Conservation (phyloP, 2,888 invertebrate species). For the Melanotus villosus region DNA sequence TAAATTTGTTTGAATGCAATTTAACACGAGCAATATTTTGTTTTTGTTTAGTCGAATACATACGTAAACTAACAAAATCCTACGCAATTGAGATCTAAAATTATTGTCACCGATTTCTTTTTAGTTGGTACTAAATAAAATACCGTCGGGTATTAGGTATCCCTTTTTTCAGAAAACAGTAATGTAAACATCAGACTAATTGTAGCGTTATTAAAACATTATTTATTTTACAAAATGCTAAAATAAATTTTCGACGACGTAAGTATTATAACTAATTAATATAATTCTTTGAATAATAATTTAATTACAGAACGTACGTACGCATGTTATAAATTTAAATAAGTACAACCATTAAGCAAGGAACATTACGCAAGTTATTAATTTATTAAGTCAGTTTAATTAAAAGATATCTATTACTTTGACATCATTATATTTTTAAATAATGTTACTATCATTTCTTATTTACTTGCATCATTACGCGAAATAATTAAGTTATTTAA, state of each 20-base stretch:
- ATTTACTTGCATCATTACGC: constrained; percentile 20
- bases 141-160: too few species aligned
- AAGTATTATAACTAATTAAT: constrained; percentile 3
- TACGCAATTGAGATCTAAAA: too few species aligned
- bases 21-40: too few species aligned
- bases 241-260: background rate
- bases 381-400: constrained; percentile 24
- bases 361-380: constrained; percentile 24
- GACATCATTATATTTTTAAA: constrained; percentile 34
- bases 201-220: too few species aligned
- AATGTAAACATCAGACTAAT: too few species aligned
- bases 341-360: constrained; percentile 10
- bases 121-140: too few species aligned
- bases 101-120: too few species aligned
- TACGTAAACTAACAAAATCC: too few species aligned
- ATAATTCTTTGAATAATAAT: constrained; percentile 15
- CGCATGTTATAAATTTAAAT: constrained; percentile 25
- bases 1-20: too few species aligned
- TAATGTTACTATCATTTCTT: constrained; percentile 22
- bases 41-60: too few species aligned
- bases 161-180: too few species aligned
- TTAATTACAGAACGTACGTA: constrained; percentile 22
- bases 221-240: background rate
- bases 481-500: constrained; percentile 41
- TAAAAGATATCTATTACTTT: constrained; percentile 27